phyloP scores from a whole-genome alignment of 2,113 vertebrate genomes.

The Hydrochoerus hydrochaeris region DNA sequence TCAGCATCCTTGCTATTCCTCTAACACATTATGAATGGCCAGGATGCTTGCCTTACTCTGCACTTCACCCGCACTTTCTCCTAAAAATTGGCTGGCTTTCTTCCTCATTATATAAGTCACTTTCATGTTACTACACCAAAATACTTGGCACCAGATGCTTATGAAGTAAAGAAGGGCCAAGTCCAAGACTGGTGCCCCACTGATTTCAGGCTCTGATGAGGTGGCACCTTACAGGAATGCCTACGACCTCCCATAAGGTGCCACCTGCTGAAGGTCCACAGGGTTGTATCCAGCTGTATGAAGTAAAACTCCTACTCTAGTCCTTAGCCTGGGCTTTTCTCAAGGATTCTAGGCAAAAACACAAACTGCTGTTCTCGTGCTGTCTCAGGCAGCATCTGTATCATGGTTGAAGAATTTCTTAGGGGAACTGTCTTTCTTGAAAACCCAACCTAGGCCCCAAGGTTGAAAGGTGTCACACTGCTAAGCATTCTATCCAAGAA shows the following conservation, averaged over 20 bases:
- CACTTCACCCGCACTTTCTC: too few relatives aligned
- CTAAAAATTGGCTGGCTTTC: not conserved
- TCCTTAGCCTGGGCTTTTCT: conserved; percentile 69
- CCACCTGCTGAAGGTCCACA: not conserved
- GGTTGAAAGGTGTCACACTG: conserved; percentile 63
- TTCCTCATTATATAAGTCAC: not conserved
- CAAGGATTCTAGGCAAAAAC: conserved; percentile 68
- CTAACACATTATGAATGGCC: not conserved
- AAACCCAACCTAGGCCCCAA: conserved; percentile 76
- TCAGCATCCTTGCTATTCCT: not conserved
- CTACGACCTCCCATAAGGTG: not conserved
- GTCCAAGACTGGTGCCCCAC: too few relatives aligned
- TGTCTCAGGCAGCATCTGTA: conserved; percentile 85
- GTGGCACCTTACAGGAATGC: not conserved
- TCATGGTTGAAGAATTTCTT: conserved; percentile 80
- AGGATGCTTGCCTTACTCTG: not conserved
- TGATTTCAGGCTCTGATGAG: not conserved
- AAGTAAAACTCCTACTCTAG: conserved; percentile 51
- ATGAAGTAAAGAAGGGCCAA: not conserved
- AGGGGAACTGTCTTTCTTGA: conserved; percentile 82
- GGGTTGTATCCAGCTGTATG: conserved; percentile 54
- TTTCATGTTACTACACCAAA: not conserved
- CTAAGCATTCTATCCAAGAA: conserved; percentile 54
- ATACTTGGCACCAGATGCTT: not conserved
- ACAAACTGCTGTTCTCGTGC: conserved; percentile 44